Conservation (phyloP, 2,797 vertebrate species). For the Eulemur rubriventer region DNA sequence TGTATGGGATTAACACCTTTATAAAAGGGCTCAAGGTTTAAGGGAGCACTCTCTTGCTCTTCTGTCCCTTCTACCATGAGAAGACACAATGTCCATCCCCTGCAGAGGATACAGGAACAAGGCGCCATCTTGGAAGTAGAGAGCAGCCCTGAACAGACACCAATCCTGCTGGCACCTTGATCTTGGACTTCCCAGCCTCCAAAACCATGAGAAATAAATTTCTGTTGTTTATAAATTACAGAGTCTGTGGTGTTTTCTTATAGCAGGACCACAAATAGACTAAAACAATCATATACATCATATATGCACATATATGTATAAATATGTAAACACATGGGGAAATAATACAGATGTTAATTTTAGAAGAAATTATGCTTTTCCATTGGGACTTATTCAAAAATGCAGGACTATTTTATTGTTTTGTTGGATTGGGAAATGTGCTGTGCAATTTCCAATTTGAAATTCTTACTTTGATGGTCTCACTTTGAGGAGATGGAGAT, state of each 20-base stretch:
- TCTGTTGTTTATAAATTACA: background rate
- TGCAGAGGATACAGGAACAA: background rate
- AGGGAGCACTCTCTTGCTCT: background rate
- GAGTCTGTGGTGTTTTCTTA: background rate
- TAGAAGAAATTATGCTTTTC: background rate
- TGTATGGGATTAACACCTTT: background rate
- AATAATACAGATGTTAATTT: background rate
- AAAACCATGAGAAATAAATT: background rate
- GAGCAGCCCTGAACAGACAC: background rate
- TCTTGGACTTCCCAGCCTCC: background rate
- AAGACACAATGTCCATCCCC: background rate
- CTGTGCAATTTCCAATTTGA: background rate
- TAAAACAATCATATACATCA: background rate
- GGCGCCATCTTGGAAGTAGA: background rate
- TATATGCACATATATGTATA: background rate
- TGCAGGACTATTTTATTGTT: background rate
- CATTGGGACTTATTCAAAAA: background rate
- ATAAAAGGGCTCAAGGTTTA: background rate
- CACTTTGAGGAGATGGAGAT: background rate
- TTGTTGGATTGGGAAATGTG: background rate
- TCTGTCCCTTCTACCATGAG: no score
- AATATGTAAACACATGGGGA: background rate
- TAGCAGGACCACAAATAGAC: background rate
- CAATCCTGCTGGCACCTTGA: background rate
- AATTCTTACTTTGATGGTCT: background rate